Percentiles rank a stretch among this genome's conserved stretches.
Conservation (phyloP, 2,797 vertebrate species). For the Todus mexicanus region DNA sequence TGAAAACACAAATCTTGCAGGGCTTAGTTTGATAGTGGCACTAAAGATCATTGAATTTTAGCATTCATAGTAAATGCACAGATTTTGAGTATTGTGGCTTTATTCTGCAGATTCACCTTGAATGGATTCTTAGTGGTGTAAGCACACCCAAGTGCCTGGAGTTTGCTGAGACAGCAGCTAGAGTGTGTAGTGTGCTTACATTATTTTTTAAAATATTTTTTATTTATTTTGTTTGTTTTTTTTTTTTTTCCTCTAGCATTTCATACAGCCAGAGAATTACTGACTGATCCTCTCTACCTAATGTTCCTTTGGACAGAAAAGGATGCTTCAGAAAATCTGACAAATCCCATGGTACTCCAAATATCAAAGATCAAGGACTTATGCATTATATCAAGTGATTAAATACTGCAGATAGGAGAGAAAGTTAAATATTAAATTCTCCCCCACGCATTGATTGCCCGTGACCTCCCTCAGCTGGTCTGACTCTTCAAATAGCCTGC, state of each 20-base stretch:
- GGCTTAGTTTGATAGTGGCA: background rate
- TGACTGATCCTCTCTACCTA: background rate
- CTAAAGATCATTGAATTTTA: background rate
- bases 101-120: background rate
- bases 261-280: background rate
- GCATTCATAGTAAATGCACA: background rate
- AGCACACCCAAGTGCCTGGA: background rate
- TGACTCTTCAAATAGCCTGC: background rate
- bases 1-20: background rate
- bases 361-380: slow-evolving; percentile 46
- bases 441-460: background rate
- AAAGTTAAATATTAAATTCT: slow-evolving; percentile 29
- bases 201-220: too few species aligned
- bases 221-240: too few species aligned
- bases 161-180: background rate
- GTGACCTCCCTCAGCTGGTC: background rate
- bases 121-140: background rate
- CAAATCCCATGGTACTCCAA: slow-evolving; percentile 2
- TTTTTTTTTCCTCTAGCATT: background rate
- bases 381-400: slow-evolving; percentile 15
- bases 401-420: background rate
- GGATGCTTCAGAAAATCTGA: background rate
- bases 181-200: background rate
- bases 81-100: background rate
- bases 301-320: background rate